Conservation (phyloP, 2,113 vertebrate genomes). For the Forbesichthys agassizii region DNA sequence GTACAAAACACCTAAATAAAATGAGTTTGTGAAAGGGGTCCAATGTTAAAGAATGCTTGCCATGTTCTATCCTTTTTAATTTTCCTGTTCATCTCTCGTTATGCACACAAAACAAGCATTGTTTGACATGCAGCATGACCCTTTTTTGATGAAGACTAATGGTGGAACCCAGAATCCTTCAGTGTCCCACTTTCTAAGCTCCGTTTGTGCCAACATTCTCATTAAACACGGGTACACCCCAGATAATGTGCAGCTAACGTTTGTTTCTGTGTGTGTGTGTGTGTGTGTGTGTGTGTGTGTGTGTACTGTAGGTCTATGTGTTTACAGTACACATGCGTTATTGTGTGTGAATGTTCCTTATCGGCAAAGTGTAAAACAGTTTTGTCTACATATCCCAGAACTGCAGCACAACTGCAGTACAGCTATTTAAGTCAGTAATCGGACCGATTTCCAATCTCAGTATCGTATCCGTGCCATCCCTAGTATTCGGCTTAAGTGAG, state of each 20-base stretch:
- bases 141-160: conserved; percentile 32
- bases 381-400: conserved; percentile 14
- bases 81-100: conserved; percentile 23
- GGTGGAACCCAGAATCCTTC: conserved; percentile 47
- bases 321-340: background rate
- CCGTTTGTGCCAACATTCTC: conserved; percentile 26
- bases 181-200: conserved; percentile 31
- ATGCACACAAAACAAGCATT: conserved; percentile 46
- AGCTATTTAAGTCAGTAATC: too few species aligned
- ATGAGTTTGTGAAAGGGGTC: background rate
- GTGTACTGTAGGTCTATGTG: background rate
- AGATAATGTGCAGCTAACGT: conserved; percentile 6
- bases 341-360: background rate
- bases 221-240: background rate
- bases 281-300: background rate
- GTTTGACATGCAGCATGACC: conserved; percentile 47
- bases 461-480: too few species aligned
- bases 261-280: background rate
- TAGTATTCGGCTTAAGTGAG: background rate
- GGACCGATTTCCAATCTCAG: too few species aligned
- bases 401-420: background rate
- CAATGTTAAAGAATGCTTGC: background rate
- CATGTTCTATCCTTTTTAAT: background rate
- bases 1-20: background rate
- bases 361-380: background rate